phyloP scores from a whole-genome alignment of 2,113 vertebrate genomes.

The Elgaria multicarinata region DNA sequence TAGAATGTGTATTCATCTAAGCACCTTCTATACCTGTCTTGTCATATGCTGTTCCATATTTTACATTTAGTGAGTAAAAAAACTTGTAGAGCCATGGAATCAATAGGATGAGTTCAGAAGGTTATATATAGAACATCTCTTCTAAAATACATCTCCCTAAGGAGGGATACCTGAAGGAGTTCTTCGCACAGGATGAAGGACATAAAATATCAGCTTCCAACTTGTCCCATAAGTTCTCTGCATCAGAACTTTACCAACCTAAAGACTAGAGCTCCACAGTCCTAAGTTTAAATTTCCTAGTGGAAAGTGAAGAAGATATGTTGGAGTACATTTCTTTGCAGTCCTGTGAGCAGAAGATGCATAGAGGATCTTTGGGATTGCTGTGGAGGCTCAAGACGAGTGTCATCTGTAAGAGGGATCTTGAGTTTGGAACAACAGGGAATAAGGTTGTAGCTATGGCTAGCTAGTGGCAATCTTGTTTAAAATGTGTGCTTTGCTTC shows the following conservation, averaged over 20 bases:
- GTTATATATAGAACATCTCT: too few relatives aligned
- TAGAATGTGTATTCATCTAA: too few relatives aligned
- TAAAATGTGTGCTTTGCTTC: background rate
- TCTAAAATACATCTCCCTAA: too few relatives aligned
- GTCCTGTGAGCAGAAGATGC: background rate
- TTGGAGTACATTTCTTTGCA: background rate
- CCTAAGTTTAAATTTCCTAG: slow-evolving; percentile 31
- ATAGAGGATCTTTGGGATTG: background rate
- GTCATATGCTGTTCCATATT: too few relatives aligned
- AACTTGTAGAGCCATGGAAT: too few relatives aligned
- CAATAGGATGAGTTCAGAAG: too few relatives aligned
- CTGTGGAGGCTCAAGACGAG: background rate
- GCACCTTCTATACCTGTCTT: too few relatives aligned
- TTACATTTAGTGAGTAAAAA: too few relatives aligned
- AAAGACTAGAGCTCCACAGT: slow-evolving; percentile 11
- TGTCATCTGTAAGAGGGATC: background rate
- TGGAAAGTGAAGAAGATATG: background rate
- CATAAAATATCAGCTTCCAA: background rate
- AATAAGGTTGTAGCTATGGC: background rate
- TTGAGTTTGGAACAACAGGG: background rate
- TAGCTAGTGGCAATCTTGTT: background rate
- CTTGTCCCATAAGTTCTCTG: background rate
- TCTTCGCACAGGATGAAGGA: background rate
- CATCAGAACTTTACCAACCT: background rate
- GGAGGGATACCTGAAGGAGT: too few relatives aligned